Evolutionary conservation across 2,797 vertebrate species (phyloP), one percentile per base, ranked within the genome.

Genomic region (Platyrinchus mystaceus): DNA sequence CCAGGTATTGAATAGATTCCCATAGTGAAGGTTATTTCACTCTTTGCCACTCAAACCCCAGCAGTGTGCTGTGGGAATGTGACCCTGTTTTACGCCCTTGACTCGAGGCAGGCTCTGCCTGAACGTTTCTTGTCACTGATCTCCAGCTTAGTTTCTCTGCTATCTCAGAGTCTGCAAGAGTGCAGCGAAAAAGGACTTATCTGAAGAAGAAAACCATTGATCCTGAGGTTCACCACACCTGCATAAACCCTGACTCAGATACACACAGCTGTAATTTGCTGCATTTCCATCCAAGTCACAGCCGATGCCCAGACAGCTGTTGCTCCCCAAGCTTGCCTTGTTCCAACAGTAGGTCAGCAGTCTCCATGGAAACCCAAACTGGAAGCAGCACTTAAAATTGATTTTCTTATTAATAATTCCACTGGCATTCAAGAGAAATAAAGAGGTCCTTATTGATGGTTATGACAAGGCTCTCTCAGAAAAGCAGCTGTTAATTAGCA

Each of bases 301-400:
- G 70, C 90, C 79, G 32, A 1, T 2, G 21, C 71, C 84, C 81
- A 59, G 60, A 4, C 50, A 21, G 41, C 58, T 68, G 36, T 13
- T 56, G 44, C 70, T 58, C 34, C 83, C 75, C 67, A 26, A 21
- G 13, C n/a, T 83, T 64, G 58, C 71, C 47, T 37, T 9, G 27
- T 4, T 70, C 87, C 74, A 17, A 19, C 4, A 2, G 37, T 2
- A 64, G 84, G 68, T 66, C 90, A 84, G 50, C 7, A 4, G 62
- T 94, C 62, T 92, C 95, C 93, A 86, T 73, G 64, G 90, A 67
- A 94, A 93, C 84, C 30, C 81, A 53, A 84, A 70, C 89, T 44
- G 47, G 34, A 34, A 70, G 46, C 78, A 90, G 46, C 64, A 30
- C 49, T 92, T 78, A 14, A 39, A 81, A 84, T 21, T 44, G 70